Evolutionary conservation across 2,797 vertebrate species (phyloP), one percentile per base, ranked within the genome.

Genomic region (Sparidentex hasta): DNA sequence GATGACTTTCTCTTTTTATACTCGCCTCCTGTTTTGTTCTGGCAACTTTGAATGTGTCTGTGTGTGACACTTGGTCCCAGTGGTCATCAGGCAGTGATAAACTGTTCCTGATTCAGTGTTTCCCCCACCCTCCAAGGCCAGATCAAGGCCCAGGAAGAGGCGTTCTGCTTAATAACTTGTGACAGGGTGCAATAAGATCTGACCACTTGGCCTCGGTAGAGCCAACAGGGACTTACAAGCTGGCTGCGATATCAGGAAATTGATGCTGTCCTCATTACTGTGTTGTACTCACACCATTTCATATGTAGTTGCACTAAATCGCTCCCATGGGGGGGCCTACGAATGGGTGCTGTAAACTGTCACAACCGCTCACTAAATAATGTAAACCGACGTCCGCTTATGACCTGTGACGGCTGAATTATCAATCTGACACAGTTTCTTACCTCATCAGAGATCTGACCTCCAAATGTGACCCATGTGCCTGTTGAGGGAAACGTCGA

Each of bases 401-500:
- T 43, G 56, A 62, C 43, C 58, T n/a, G 46, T 47, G 62, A 73
- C 11, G 17, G 33, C 58, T 70, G 59, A 76, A 29, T 43, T 52
- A 87, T 76, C 43, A 41, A 84, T 71, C 27, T 71, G 69, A 86
- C 58, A 25, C 44, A 2, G 71, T 1, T 18, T 86, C 96, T 96
- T 92, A 99, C 98, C 96, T 99, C 98, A 11, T 99, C 98, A 83
- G 98, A 97, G 93, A 99, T 97, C 76, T 99, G 98, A 80, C 98
- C 97, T 93, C 98, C 98, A 73, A 99, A 99, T 79, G 98, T 99
- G 67, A 99, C 97, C 98, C 98, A 99, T 0, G 98, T 99, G 90
- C 98, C 98, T 99, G 81, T 86, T 48, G 90, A 90, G 71, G 90
- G 68, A 67, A 75, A 93, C 6, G 29, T 66, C 59, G 71, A 20